Evolutionary conservation across 1,140 invertebrate genomes (phyloP).

Genomic region (Chelonus insularis): DNA sequence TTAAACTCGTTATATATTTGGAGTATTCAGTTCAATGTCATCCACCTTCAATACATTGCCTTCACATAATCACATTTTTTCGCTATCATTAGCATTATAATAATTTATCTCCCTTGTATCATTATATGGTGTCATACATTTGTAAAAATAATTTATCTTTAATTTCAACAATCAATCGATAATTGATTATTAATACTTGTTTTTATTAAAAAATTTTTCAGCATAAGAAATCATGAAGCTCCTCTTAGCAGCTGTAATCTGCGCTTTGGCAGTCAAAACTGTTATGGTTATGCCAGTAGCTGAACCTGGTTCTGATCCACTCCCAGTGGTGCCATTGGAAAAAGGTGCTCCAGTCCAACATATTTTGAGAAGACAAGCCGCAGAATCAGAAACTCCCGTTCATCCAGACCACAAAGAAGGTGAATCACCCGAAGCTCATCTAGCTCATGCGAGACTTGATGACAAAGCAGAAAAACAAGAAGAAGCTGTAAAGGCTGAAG

Average conservation of each 20-base stretch:
- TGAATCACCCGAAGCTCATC: conserved; percentile 14
- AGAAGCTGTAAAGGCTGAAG: conserved; percentile 7
- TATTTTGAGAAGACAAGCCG: conserved; percentile 13
- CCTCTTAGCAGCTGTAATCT: conserved; percentile 41
- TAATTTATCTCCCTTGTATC: conserved; percentile 12
- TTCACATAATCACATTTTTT: neutral
- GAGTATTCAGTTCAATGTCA: conserved; percentile 58
- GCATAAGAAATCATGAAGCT: conserved; percentile 43
- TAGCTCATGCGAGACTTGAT: neutral
- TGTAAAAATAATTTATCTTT: neutral
- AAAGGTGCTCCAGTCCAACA: conserved; percentile 6
- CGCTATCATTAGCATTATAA: conserved; percentile 33
- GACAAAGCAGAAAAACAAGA: conserved; percentile 19
- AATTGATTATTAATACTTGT: neutral
- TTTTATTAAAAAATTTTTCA: conserved; percentile 15
- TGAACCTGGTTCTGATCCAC: conserved; percentile 32
- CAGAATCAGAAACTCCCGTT: neutral
- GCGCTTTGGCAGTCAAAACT: conserved; percentile 41
- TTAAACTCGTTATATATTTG: conserved; percentile 52
- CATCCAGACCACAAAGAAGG: conserved; percentile 3
- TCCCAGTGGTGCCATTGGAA: conserved; percentile 30
- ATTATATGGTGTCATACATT: neutral
- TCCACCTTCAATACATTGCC: conserved; percentile 23
- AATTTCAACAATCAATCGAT: neutral
- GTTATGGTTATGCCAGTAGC: conserved; percentile 46